Percentiles rank a stretch among this genome's conserved stretches.
phyloP scores from a whole-genome alignment of 2,888 invertebrate genomes.

The Clivina fossor region DNA sequence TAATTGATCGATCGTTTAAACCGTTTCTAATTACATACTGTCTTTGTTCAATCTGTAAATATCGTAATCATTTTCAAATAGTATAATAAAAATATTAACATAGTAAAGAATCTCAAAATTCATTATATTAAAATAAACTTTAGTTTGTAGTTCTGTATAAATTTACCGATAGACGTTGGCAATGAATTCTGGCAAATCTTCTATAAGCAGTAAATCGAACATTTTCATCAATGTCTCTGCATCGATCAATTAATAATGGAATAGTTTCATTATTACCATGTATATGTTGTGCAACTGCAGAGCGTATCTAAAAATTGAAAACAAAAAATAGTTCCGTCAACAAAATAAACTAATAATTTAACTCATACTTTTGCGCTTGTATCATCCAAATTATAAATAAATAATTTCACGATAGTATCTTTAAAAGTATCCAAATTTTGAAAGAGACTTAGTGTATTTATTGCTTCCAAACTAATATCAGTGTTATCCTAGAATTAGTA shows the following conservation, averaged over 20 bases:
- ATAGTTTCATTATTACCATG: background rate
- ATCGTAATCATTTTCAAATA: background rate
- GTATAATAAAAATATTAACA: too few species aligned
- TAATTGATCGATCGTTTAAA: slow-evolving; percentile 11
- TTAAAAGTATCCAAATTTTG: slow-evolving; percentile 1
- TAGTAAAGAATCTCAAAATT: too few species aligned
- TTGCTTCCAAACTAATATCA: slow-evolving; percentile 11
- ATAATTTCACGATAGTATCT: background rate
- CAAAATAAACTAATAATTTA: slow-evolving; percentile 2
- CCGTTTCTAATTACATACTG: slow-evolving; percentile 19
- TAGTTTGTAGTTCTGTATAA: too few species aligned
- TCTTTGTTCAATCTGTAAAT: slow-evolving; percentile 22
- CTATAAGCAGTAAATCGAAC: slow-evolving; percentile 16
- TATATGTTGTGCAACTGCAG: slow-evolving; percentile 7
- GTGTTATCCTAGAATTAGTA: slow-evolving; percentile 13
- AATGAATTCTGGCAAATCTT: slow-evolving; percentile 17
- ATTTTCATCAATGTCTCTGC: slow-evolving; percentile 16
- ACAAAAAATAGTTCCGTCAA: background rate
- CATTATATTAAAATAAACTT: too few species aligned
- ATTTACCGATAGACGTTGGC: too few species aligned
- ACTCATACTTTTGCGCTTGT: slow-evolving; percentile 9
- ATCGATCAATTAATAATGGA: slow-evolving; percentile 3
- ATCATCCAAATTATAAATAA: slow-evolving; percentile 10
- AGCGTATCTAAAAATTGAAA: slow-evolving; percentile 12
- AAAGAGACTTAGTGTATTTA: slow-evolving; percentile 10